These are phyloP conservation scores for Nebria salina DNA, from an alignment of 2,888 invertebrate species.

Conservation along the genomic window DNA sequence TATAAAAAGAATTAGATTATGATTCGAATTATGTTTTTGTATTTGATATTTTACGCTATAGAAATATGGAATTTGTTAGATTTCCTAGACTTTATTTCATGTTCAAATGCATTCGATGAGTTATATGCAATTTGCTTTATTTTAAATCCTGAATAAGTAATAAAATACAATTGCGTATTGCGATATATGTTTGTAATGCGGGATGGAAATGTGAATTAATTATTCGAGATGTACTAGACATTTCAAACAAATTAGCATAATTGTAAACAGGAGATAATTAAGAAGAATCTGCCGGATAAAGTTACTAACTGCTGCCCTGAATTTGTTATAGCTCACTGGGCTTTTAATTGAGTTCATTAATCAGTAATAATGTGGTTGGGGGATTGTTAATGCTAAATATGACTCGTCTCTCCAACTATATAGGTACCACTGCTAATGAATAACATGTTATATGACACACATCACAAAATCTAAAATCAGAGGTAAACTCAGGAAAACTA, in stretches of 20 bases:
- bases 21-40: too few relatives aligned
- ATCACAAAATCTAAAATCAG: constrained; percentile 4
- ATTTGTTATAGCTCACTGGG: neutral
- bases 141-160: too few relatives aligned
- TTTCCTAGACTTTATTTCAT: too few relatives aligned
- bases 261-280: neutral
- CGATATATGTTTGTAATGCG: too few relatives aligned
- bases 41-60: too few relatives aligned
- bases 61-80: too few relatives aligned
- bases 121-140: too few relatives aligned
- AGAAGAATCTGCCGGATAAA: neutral
- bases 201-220: too few relatives aligned
- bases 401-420: neutral
- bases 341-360: constrained; percentile 9
- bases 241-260: neutral
- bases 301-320: constrained; percentile 7
- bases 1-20: too few relatives aligned
- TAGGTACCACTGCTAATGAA: neutral
- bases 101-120: too few relatives aligned
- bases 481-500: constrained; percentile 12
- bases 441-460: neutral
- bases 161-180: too few relatives aligned
- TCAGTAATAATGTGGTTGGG: neutral
- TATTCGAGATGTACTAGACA: too few relatives aligned
- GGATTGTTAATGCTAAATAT: neutral